Conservation (phyloP, 2,888 invertebrate species). For the Ptycholaimellus sp. region DNA sequence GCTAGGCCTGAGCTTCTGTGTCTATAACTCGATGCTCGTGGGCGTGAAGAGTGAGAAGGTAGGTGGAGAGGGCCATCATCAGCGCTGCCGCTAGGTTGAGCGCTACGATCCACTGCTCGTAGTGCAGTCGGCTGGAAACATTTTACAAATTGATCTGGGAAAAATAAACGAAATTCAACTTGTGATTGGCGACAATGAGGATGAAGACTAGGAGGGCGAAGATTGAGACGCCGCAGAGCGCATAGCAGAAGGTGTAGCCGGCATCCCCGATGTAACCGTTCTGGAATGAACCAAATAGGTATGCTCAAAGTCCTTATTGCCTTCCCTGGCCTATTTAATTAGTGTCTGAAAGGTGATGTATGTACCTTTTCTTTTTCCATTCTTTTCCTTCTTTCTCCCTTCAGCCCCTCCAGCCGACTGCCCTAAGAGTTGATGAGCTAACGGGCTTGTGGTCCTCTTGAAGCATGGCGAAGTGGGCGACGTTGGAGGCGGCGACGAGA, state of each 20-base stretch:
- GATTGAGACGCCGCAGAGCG: conserved; percentile 5
- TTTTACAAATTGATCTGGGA: not conserved
- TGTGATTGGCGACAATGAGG: conserved; percentile 3
- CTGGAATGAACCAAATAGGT: too few relatives aligned
- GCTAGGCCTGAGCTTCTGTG: too few relatives aligned
- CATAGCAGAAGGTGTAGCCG: conserved; percentile 4
- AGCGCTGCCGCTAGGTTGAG: conserved; percentile 7
- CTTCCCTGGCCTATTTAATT: too few relatives aligned
- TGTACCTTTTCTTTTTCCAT: too few relatives aligned
- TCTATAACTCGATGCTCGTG: conserved; percentile 3
- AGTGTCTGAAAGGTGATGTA: too few relatives aligned
- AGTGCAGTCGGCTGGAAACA: conserved; percentile 3
- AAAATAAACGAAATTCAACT: not conserved
- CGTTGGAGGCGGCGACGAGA: conserved; percentile 6
- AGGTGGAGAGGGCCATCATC: conserved; percentile 7
- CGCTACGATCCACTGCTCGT: conserved; percentile 9
- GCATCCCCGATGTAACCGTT: not conserved
- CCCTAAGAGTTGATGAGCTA: too few relatives aligned
- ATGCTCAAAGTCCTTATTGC: too few relatives aligned
- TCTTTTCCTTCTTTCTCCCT: too few relatives aligned
- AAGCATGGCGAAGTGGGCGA: conserved; percentile 9
- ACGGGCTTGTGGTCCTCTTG: conserved; percentile 6
- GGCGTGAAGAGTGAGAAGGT: conserved; percentile 4
- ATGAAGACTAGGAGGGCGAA: conserved; percentile 9
- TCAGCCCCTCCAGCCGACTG: too few relatives aligned